These are phyloP conservation scores for Dipodomys spectabilis DNA, from an alignment of 2,113 vertebrate genomes.

Conservation along the genomic window DNA sequence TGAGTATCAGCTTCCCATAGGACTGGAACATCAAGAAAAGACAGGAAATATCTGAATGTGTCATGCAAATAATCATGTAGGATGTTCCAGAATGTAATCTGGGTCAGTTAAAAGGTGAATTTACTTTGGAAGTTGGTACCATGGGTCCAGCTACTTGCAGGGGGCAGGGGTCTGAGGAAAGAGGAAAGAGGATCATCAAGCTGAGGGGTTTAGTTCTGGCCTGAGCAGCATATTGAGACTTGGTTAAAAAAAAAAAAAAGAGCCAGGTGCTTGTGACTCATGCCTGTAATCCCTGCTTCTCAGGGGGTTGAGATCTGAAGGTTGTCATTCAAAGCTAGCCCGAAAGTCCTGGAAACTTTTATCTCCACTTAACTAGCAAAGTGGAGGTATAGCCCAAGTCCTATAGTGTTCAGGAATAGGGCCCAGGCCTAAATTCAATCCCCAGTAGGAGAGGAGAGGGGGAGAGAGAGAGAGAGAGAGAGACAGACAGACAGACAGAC, in stretches of 20 bases:
- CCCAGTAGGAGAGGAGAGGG: too few species aligned
- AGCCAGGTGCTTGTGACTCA: too few species aligned
- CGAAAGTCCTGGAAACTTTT: background rate
- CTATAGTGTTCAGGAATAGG: too few species aligned
- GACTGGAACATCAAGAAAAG: conserved; percentile 48
- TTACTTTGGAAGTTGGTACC: background rate
- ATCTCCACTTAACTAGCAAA: background rate
- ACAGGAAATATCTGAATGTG: conserved; percentile 44
- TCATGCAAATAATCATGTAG: conserved; percentile 14
- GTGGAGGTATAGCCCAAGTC: too few species aligned
- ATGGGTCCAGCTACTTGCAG: background rate
- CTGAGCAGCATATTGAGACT: background rate
- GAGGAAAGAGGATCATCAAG: too few species aligned
- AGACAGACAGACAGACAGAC: too few species aligned
- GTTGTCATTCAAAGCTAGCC: too few species aligned
- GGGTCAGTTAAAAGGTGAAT: background rate
- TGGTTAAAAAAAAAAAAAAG: background rate
- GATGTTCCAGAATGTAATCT: conserved; percentile 15
- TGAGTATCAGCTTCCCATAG: conserved; percentile 28
- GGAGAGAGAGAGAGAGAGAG: too few species aligned
- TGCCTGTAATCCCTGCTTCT: too few species aligned
- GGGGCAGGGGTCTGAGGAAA: background rate
- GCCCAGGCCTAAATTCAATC: too few species aligned
- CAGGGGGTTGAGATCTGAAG: background rate
- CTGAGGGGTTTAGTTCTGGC: background rate